Conservation (phyloP, 1,140 invertebrate genomes). For the Calephelis virginiensis region DNA sequence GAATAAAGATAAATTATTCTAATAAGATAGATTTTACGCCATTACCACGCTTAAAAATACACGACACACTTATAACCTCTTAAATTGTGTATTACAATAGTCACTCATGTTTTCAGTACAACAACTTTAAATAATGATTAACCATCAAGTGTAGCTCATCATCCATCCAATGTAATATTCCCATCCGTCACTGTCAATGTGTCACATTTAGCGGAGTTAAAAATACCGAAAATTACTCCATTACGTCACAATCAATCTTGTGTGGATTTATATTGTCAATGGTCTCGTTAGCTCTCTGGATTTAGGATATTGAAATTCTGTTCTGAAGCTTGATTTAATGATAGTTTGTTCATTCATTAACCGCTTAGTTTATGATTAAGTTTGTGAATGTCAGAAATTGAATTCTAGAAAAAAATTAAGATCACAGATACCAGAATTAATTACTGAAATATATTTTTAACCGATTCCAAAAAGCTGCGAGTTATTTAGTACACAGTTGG, state of each 20-base stretch:
- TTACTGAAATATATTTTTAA: too few relatives aligned
- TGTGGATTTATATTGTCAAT: slow-evolving; percentile 21
- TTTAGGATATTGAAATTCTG: slow-evolving; percentile 14
- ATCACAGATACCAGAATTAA: too few relatives aligned
- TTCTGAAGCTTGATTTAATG: slow-evolving; percentile 4
- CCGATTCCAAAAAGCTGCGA: too few relatives aligned
- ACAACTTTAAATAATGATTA: slow-evolving; percentile 1
- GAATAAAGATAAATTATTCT: too few relatives aligned
- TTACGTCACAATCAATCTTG: slow-evolving; percentile 31
- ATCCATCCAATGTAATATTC: slow-evolving; percentile 25
- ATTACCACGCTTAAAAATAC: too few relatives aligned
- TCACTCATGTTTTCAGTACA: background rate
- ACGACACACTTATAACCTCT: too few relatives aligned
- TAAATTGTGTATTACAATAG: too few relatives aligned
- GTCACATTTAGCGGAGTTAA: slow-evolving; percentile 28
- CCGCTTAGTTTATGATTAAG: background rate
- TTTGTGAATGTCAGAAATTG: too few relatives aligned
- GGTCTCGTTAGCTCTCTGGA: slow-evolving; percentile 17
- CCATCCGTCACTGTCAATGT: slow-evolving; percentile 33
- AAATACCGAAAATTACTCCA: slow-evolving; percentile 35
- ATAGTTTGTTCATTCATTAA: background rate
- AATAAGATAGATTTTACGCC: too few relatives aligned
- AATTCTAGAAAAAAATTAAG: too few relatives aligned
- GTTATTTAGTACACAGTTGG: too few relatives aligned
- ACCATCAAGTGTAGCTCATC: slow-evolving; percentile 15